These are phyloP conservation scores for Puma concolor DNA, from an alignment of 2,113 vertebrate genomes.

Conservation along the genomic window DNA sequence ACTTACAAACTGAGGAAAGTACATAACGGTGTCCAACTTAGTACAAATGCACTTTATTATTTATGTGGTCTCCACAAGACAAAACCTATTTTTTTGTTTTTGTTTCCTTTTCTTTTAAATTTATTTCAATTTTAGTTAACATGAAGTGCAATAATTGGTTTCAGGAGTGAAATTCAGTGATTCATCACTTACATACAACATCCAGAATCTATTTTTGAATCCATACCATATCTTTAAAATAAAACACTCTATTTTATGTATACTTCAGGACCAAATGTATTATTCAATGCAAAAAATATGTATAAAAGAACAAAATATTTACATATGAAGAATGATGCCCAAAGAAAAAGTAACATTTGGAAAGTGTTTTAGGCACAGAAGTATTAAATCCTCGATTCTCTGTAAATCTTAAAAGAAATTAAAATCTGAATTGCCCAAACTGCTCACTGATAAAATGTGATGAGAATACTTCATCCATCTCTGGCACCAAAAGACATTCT, in stretches of 20 bases:
- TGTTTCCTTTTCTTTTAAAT: too few relatives aligned
- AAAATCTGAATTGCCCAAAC: not conserved
- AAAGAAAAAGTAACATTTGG: not conserved
- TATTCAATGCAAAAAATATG: not conserved
- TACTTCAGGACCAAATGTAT: not conserved
- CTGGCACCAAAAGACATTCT: not conserved
- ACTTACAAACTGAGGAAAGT: not conserved
- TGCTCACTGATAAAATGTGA: not conserved
- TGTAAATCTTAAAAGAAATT: conserved; percentile 1
- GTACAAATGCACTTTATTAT: not conserved
- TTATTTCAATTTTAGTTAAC: too few relatives aligned
- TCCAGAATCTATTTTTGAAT: not conserved
- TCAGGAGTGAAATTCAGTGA: too few relatives aligned
- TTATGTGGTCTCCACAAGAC: not conserved
- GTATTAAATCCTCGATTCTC: not conserved
- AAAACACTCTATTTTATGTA: not conserved
- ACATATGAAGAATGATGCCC: not conserved
- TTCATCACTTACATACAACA: too few relatives aligned
- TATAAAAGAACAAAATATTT: not conserved
- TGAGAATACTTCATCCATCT: not conserved
- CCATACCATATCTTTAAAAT: conserved; percentile 27
- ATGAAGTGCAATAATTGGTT: too few relatives aligned
- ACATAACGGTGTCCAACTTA: not conserved
- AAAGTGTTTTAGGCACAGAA: not conserved
- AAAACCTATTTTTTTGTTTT: not conserved